These are phyloP conservation scores for Glomeris maerens DNA, from an alignment of 1,140 invertebrate genomes.

Conservation along the genomic window DNA sequence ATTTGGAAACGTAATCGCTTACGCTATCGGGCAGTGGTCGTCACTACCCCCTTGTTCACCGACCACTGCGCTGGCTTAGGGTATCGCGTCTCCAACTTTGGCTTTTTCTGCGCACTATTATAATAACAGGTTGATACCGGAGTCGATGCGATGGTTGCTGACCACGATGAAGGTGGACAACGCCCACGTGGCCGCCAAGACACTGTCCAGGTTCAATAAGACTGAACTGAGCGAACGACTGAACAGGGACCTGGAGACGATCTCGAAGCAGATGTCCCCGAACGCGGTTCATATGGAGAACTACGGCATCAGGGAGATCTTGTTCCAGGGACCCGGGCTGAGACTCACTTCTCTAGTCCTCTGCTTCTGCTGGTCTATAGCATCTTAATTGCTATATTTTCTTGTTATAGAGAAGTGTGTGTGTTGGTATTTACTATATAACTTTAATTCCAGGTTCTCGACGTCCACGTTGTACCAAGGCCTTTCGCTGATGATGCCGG, in stretches of 20 bases:
- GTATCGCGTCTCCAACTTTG: not conserved
- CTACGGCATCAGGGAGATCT: slow-evolving; percentile 9
- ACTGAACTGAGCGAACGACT: slow-evolving; percentile 14
- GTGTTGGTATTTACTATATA: too few species aligned
- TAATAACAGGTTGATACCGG: slow-evolving; percentile 19
- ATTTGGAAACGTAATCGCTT: not conserved
- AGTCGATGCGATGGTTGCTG: slow-evolving; percentile 21
- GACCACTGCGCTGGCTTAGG: not conserved
- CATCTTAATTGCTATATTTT: not conserved
- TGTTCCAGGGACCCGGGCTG: slow-evolving; percentile 15
- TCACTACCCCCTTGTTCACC: not conserved
- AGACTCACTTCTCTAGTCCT: slow-evolving; percentile 14
- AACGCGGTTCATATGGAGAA: slow-evolving; percentile 8
- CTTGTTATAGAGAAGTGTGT: too few species aligned
- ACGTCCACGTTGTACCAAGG: slow-evolving; percentile 24
- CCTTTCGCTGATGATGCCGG: slow-evolving; percentile 21
- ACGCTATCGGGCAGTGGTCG: not conserved
- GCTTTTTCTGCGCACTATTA: slow-evolving; percentile 3
- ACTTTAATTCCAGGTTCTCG: slow-evolving; percentile 25
- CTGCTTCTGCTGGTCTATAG: slow-evolving; percentile 20
- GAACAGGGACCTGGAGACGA: slow-evolving; percentile 11
- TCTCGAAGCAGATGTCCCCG: slow-evolving; percentile 3
- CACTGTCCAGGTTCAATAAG: slow-evolving; percentile 18
- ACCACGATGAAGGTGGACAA: slow-evolving; percentile 16
- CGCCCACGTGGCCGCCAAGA: slow-evolving; percentile 12